Conservation (phyloP, 2,797 vertebrate genomes). For the Mastacembelus armatus region DNA sequence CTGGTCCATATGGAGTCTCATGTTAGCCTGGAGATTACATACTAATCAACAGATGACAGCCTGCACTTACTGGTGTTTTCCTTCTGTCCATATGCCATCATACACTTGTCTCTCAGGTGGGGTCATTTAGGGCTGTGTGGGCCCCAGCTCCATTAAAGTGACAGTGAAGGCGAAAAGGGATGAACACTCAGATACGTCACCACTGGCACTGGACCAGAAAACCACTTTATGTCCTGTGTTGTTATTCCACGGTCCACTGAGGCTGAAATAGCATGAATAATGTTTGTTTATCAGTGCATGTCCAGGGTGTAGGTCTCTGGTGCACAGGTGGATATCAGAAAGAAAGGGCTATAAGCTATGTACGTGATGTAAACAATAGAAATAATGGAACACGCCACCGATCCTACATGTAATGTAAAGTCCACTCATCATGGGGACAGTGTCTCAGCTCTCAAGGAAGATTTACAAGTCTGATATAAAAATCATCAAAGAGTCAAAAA, state of each 20-base stretch:
- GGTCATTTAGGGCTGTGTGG: constrained; percentile 44
- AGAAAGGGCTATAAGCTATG: neutral
- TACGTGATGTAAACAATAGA: too few relatives aligned
- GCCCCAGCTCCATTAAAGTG: constrained; percentile 49
- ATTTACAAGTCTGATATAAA: neutral
- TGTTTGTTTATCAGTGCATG: constrained; percentile 50
- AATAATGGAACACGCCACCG: too few relatives aligned
- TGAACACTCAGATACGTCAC: constrained; percentile 47
- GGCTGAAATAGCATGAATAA: constrained; percentile 51
- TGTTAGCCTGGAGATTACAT: constrained; percentile 51
- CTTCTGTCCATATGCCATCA: constrained; percentile 39
- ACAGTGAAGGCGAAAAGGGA: constrained; percentile 71
- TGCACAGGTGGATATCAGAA: constrained; percentile 20
- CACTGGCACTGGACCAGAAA: constrained; percentile 71
- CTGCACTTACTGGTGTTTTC: constrained; percentile 46
- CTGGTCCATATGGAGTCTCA: constrained; percentile 48
- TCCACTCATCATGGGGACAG: neutral
- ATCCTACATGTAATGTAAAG: neutral
- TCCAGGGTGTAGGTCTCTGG: constrained; percentile 14
- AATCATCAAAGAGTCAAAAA: too few relatives aligned
- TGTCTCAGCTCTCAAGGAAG: neutral
- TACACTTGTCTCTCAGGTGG: constrained; percentile 57
- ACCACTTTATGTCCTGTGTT: constrained; percentile 69
- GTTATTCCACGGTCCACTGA: constrained; percentile 51
- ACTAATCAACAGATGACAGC: constrained; percentile 54